phyloP scores from a whole-genome alignment of 2,888 invertebrate genomes.

The Ophion obscuratus region DNA sequence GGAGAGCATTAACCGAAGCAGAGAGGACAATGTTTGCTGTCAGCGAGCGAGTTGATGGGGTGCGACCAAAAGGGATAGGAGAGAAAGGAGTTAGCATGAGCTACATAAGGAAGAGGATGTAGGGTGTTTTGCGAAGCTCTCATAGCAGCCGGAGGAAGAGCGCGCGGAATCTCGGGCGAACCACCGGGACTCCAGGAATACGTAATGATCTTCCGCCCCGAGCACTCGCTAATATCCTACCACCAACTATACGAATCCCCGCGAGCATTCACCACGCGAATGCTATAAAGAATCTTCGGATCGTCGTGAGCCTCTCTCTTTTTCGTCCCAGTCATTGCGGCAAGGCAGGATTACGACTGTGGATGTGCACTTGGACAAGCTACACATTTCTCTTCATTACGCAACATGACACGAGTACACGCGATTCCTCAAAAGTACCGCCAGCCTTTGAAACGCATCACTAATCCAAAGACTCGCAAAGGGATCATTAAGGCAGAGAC shows the following conservation, averaged over 20 bases:
- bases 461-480: slow-evolving; percentile 6
- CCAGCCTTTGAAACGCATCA: slow-evolving; percentile 21
- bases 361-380: background rate
- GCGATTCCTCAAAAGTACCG: background rate
- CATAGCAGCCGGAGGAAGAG: slow-evolving; percentile 16
- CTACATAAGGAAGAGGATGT: slow-evolving; percentile 57
- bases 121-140: slow-evolving; percentile 56
- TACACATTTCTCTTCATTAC: slow-evolving; percentile 24
- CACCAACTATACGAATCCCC: slow-evolving; percentile 32
- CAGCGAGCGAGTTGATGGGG: slow-evolving; percentile 34
- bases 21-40: slow-evolving; percentile 63
- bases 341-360: background rate
- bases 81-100: slow-evolving; percentile 15
- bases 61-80: background rate
- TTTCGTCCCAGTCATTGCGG: background rate
- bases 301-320: slow-evolving; percentile 36
- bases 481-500: slow-evolving; percentile 14
- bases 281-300: slow-evolving; percentile 53
- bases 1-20: slow-evolving; percentile 39
- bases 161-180: slow-evolving; percentile 47
- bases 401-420: slow-evolving; percentile 5
- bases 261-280: slow-evolving; percentile 50
- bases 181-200: slow-evolving; percentile 64
- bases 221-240: slow-evolving; percentile 52
- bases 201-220: slow-evolving; percentile 65